Evolutionary conservation across 1,140 invertebrate species (phyloP).

Genomic region (Ceratina calcarata): DNA sequence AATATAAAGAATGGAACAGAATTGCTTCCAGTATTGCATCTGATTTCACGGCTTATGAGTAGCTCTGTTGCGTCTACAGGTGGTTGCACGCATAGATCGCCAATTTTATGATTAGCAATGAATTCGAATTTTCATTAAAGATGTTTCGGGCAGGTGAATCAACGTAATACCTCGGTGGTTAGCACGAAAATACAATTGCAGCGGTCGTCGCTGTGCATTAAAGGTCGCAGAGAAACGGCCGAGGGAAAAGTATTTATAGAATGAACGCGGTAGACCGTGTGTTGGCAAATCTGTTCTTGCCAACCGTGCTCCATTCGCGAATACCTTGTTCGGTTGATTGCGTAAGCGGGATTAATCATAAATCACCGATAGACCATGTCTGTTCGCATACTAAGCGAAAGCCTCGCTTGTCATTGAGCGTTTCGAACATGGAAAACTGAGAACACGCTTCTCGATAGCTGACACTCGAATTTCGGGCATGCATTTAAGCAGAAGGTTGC

Average conservation of each 20-base stretch:
- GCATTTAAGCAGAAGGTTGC: too few relatives aligned
- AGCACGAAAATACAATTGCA: neutral
- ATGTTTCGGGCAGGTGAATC: neutral
- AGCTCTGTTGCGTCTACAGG: neutral
- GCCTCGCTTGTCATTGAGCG: neutral
- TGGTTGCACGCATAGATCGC: neutral
- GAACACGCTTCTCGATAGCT: too few relatives aligned
- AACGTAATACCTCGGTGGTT: neutral
- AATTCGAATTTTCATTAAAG: neutral
- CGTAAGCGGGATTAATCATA: constrained; percentile 1
- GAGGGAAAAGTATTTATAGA: constrained; percentile 7
- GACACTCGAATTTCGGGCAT: too few relatives aligned
- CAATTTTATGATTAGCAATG: neutral
- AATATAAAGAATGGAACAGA: constrained; percentile 28
- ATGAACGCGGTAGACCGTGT: neutral
- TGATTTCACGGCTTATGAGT: constrained; percentile 31
- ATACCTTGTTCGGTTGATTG: neutral
- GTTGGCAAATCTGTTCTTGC: neutral
- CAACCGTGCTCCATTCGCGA: neutral
- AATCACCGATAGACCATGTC: neutral
- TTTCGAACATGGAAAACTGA: neutral
- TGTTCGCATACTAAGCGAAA: neutral
- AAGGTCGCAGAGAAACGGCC: neutral
- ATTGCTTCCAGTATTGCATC: constrained; percentile 15
- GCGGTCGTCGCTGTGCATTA: neutral